phyloP scores from a whole-genome alignment of 2,113 vertebrate genomes.

The Poecilia latipinna region DNA sequence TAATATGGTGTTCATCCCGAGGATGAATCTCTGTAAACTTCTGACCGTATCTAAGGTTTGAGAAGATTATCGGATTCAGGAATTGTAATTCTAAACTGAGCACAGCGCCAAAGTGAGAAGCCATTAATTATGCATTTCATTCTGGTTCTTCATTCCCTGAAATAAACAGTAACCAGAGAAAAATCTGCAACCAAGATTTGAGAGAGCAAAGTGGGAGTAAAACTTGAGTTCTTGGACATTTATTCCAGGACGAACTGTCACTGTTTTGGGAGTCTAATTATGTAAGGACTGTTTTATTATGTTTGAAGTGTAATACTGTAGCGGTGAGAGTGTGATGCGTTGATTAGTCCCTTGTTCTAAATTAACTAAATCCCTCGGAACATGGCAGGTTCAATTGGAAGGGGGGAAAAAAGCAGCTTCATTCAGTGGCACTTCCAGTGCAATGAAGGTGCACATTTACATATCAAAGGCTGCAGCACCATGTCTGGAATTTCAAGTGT shows the following conservation, averaged over 20 bases:
- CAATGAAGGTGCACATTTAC: conserved; percentile 82
- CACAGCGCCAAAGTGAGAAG: conserved; percentile 55
- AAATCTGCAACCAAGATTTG: conserved; percentile 44
- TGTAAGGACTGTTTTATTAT: conserved; percentile 5
- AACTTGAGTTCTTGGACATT: conserved; percentile 20
- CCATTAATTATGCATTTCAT: conserved; percentile 71
- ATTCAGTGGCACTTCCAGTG: conserved; percentile 72
- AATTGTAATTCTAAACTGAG: conserved; percentile 48
- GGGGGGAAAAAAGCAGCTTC: conserved; percentile 52
- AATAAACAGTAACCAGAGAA: conserved; percentile 50
- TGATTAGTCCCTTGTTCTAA: conserved; percentile 65
- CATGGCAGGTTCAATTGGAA: conserved; percentile 64
- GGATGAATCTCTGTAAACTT: too few relatives aligned
- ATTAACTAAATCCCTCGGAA: conserved; percentile 67
- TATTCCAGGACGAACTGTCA: conserved; percentile 10
- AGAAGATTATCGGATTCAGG: conserved; percentile 35
- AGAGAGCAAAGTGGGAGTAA: neutral
- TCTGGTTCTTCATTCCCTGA: conserved; percentile 52
- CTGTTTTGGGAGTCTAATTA: conserved; percentile 24
- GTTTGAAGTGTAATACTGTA: conserved; percentile 36
- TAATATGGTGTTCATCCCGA: too few relatives aligned
- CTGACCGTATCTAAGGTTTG: conserved; percentile 2
- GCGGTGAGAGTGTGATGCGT: conserved; percentile 47
- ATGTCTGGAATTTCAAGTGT: conserved; percentile 79
- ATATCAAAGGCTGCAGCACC: conserved; percentile 79